These are phyloP conservation scores for Podilymbus podiceps DNA, from an alignment of 2,113 vertebrate species.

Conservation along the genomic window DNA sequence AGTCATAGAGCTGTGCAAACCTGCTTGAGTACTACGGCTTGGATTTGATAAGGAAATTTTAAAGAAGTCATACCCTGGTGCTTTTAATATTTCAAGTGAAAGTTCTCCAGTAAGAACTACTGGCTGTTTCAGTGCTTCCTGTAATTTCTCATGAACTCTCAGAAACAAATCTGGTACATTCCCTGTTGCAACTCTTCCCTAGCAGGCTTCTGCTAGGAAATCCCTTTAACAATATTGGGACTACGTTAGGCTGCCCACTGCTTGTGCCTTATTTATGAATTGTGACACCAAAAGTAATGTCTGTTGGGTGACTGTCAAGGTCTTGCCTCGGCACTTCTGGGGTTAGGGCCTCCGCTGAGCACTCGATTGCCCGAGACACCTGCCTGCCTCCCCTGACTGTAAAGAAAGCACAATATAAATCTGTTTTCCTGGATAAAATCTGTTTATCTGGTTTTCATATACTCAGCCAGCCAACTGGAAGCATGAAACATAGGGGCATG, in stretches of 20 bases:
- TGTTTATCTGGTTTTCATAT: neutral
- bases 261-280: neutral
- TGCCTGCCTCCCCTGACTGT: neutral
- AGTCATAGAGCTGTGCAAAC: neutral
- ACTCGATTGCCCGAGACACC: neutral
- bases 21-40: neutral
- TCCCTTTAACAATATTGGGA: neutral
- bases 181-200: neutral
- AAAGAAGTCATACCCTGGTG: neutral
- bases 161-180: neutral
- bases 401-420: neutral
- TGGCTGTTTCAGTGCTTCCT: neutral
- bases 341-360: neutral
- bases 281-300: neutral
- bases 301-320: neutral
- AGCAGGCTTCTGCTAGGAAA: neutral
- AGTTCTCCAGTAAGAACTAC: neutral
- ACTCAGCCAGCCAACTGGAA: neutral
- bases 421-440: too few relatives aligned
- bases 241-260: neutral
- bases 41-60: neutral
- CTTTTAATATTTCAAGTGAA: neutral
- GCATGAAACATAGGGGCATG: neutral
- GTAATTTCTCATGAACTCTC: neutral
- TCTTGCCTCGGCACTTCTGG: fast-evolving